Evolutionary conservation across 2,888 invertebrate species (phyloP).

Genomic region (Therioaphis trifolii): DNA sequence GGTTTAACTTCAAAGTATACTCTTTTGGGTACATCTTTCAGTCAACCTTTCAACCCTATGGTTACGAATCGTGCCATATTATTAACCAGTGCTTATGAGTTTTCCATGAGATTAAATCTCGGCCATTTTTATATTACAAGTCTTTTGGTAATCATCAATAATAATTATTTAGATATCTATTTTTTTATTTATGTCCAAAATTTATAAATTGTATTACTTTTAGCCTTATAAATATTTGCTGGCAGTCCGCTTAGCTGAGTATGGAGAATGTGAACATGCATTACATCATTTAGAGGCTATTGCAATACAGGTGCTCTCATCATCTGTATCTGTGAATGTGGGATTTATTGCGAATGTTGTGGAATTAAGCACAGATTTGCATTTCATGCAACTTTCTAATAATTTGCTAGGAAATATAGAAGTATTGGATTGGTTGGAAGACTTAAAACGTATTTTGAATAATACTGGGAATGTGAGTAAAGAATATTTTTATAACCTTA

Average conservation of each 20-base stretch:
- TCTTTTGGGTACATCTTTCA: slow-evolving; percentile 82
- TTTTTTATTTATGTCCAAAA: slow-evolving; percentile 37
- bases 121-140: slow-evolving; percentile 79
- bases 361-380: slow-evolving; percentile 63
- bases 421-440: slow-evolving; percentile 55
- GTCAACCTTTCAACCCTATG: slow-evolving; percentile 75
- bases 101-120: slow-evolving; percentile 84
- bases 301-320: slow-evolving; percentile 75
- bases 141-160: slow-evolving; percentile 74
- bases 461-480: slow-evolving; percentile 38
- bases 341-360: slow-evolving; percentile 65
- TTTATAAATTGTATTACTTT: slow-evolving; percentile 62
- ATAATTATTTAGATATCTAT: not conserved
- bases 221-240: slow-evolving; percentile 87
- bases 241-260: slow-evolving; percentile 81
- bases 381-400: slow-evolving; percentile 46
- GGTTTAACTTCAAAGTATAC: slow-evolving; percentile 75
- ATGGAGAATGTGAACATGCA: slow-evolving; percentile 76
- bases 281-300: slow-evolving; percentile 86
- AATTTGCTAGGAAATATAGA: slow-evolving; percentile 47
- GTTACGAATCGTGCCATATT: slow-evolving; percentile 87
- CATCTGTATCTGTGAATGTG: slow-evolving; percentile 72
- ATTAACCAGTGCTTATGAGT: slow-evolving; percentile 96
- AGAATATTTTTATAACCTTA: not conserved
- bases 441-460: slow-evolving; percentile 45